These are phyloP conservation scores for Natrix natrix DNA, from an alignment of 2,797 vertebrate genomes.

Conservation along the genomic window DNA sequence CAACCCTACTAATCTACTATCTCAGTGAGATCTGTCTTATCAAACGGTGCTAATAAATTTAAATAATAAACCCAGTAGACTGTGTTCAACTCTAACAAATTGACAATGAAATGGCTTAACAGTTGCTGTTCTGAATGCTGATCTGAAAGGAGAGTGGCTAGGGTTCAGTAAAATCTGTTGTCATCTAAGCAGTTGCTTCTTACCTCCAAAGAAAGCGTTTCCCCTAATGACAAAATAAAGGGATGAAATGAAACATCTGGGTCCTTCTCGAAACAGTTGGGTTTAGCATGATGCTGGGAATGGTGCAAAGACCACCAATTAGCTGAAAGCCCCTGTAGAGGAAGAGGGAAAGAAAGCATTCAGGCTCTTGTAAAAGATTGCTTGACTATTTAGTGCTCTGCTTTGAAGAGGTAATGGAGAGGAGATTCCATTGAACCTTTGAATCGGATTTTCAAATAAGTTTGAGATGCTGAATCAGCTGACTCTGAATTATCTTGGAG, in stretches of 20 bases:
- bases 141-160: neutral
- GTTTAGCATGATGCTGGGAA: slow-evolving; percentile 7
- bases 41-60: neutral
- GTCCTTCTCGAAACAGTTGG: slow-evolving; percentile 13
- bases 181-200: neutral
- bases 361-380: neutral
- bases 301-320: neutral
- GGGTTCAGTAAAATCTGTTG: neutral
- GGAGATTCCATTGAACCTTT: neutral
- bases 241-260: neutral
- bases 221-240: neutral
- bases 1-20: neutral
- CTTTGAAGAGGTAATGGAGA: no score
- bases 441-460: neutral
- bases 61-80: neutral
- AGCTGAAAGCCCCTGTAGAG: neutral
- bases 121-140: no score
- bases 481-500: neutral
- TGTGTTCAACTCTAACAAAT: neutral
- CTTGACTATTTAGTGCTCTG: no score
- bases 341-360: neutral
- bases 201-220: slow-evolving; percentile 12
- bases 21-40: neutral
- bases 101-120: neutral
- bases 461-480: neutral